Conservation (phyloP, 1,140 invertebrate species). For the Nasonia longicornis region DNA sequence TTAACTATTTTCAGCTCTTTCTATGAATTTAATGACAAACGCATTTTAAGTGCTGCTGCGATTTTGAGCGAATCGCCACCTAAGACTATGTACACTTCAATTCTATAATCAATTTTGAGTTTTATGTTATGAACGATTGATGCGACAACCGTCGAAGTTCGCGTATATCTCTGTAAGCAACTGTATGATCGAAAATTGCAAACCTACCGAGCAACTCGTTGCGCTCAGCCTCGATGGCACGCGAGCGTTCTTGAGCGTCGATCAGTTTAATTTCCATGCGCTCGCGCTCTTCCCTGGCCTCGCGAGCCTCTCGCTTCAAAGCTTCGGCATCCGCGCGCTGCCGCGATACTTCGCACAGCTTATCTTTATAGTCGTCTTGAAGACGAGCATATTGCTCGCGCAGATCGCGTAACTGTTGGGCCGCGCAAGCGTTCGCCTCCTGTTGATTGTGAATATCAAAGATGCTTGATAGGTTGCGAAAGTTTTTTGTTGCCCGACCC, state of each 20-base stretch:
- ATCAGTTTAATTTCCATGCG: constrained; percentile 70
- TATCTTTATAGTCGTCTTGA: constrained; percentile 72
- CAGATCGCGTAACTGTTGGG: constrained; percentile 66
- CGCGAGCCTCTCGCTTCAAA: constrained; percentile 67
- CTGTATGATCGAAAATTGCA: background rate
- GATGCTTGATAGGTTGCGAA: background rate
- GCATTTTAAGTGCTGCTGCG: no score
- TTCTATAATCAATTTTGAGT: no score
- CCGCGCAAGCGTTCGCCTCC: constrained; percentile 15
- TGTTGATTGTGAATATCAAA: background rate
- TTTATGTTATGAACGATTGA: no score
- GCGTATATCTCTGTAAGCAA: background rate
- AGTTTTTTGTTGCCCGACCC: no score
- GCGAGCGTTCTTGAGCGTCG: constrained; percentile 66
- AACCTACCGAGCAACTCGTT: constrained; percentile 56
- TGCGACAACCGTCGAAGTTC: no score
- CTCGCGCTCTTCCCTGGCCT: constrained; percentile 69
- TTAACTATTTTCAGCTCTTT: no score
- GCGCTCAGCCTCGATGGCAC: constrained; percentile 59
- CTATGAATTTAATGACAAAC: no score
- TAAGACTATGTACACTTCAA: no score
- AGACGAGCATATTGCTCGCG: constrained; percentile 70
- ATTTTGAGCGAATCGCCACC: no score
- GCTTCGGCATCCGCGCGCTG: constrained; percentile 69
- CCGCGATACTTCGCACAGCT: constrained; percentile 71